Conservation (phyloP, 2,797 vertebrate species). For the Siniperca scherzeri region DNA sequence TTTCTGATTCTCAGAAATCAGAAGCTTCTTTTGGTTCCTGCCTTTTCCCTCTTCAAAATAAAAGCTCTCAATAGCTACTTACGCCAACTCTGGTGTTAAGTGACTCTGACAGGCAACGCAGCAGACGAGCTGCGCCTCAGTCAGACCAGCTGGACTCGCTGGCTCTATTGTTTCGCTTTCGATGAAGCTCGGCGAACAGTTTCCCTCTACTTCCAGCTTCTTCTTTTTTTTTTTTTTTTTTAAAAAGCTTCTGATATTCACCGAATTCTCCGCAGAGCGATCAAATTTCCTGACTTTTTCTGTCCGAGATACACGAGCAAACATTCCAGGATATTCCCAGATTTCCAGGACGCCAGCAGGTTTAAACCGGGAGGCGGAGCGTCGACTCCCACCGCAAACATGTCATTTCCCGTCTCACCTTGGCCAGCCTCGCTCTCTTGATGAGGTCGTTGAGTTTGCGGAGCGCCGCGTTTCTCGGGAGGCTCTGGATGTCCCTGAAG, state of each 20-base stretch:
- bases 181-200: neutral
- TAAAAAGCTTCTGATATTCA: too few species aligned
- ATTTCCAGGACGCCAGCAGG: constrained; percentile 6
- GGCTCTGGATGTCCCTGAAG: constrained; percentile 95
- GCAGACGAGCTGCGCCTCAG: neutral
- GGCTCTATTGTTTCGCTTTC: neutral
- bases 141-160: too few species aligned
- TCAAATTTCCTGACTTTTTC: neutral
- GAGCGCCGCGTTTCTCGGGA: constrained; percentile 95
- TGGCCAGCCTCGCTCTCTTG: constrained; percentile 95
- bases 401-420: constrained; percentile 85
- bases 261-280: too few species aligned
- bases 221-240: neutral
- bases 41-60: neutral
- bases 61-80: neutral
- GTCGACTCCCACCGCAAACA: constrained; percentile 28
- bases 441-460: constrained; percentile 98
- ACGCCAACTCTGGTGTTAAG: too few species aligned
- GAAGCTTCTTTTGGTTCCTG: neutral
- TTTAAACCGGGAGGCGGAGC: neutral
- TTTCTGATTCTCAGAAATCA: neutral
- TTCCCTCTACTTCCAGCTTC: neutral
- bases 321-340: constrained; percentile 25
- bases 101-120: too few species aligned
- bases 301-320: neutral